phyloP scores from a whole-genome alignment of 2,113 vertebrate genomes.

The Passerina amoena region DNA sequence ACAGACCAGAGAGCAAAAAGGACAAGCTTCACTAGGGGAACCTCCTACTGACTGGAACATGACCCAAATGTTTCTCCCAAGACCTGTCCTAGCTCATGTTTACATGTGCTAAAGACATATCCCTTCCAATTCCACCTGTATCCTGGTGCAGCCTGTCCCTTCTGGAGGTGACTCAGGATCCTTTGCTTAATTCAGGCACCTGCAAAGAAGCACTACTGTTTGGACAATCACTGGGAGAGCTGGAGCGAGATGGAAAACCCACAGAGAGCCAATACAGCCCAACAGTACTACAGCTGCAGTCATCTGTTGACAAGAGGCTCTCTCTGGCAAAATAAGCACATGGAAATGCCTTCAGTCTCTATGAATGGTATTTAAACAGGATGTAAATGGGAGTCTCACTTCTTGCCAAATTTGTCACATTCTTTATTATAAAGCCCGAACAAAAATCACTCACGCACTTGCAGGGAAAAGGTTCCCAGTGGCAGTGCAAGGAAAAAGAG shows the following conservation, averaged over 20 bases:
- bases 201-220: neutral
- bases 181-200: neutral
- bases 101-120: conserved; percentile 25
- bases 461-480: neutral
- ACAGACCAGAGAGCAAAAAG: neutral
- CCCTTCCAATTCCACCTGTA: conserved; percentile 2
- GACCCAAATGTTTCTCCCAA: neutral
- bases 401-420: conserved; percentile 31
- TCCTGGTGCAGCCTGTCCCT: neutral
- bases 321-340: neutral
- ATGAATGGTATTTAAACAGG: conserved; percentile 2
- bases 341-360: conserved; percentile 27
- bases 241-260: neutral
- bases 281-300: neutral
- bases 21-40: neutral
- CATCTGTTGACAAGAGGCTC: neutral
- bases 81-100: neutral
- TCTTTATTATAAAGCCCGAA: neutral
- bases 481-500: conserved; percentile 29
- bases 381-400: conserved; percentile 4
- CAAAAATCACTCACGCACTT: neutral
- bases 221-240: neutral
- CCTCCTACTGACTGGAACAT: neutral
- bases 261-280: neutral
- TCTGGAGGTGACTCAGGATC: neutral